A percentile compares a stretch with the other conserved stretches of the same genome.
Conservation (phyloP, 2,113 vertebrate species). For the Gracilinanus agilis region DNA sequence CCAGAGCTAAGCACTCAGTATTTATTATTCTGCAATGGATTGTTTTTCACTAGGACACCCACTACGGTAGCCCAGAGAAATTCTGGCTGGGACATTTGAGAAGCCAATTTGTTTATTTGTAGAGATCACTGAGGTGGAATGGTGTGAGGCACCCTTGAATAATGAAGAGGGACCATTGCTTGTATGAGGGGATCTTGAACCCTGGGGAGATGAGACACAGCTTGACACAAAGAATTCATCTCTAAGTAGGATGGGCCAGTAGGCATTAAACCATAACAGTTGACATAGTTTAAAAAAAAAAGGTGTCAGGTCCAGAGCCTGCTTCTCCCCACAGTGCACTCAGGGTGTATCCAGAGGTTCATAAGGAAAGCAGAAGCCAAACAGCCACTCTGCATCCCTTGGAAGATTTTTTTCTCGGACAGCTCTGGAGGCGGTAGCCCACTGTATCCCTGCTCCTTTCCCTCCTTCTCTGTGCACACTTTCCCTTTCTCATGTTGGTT, state of each 20-base stretch:
- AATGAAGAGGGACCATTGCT: neutral
- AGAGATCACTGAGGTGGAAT: constrained; percentile 28
- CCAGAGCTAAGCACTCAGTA: constrained; percentile 35
- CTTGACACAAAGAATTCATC: neutral
- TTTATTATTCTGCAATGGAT: constrained; percentile 25
- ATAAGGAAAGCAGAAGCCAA: neutral
- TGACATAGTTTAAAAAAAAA: neutral
- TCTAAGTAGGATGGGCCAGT: neutral
- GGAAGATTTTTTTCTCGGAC: neutral
- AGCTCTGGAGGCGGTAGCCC: too few species aligned
- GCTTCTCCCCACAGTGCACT: neutral
- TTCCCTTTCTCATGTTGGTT: neutral
- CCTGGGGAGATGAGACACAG: neutral
- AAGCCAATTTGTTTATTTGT: constrained; percentile 34
- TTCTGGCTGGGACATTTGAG: constrained; percentile 20
- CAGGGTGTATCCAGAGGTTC: neutral
- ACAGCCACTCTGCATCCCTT: neutral
- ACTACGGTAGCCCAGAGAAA: constrained; percentile 8
- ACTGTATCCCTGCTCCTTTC: too few species aligned
- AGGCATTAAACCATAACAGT: neutral
- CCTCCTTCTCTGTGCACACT: neutral
- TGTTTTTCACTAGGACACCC: constrained; percentile 4
- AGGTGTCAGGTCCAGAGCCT: neutral
- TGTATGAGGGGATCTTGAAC: constrained; percentile 30
- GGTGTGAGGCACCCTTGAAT: constrained; percentile 6